Conservation (phyloP, 2,888 invertebrate genomes). For the Gymnocheta viridis region DNA sequence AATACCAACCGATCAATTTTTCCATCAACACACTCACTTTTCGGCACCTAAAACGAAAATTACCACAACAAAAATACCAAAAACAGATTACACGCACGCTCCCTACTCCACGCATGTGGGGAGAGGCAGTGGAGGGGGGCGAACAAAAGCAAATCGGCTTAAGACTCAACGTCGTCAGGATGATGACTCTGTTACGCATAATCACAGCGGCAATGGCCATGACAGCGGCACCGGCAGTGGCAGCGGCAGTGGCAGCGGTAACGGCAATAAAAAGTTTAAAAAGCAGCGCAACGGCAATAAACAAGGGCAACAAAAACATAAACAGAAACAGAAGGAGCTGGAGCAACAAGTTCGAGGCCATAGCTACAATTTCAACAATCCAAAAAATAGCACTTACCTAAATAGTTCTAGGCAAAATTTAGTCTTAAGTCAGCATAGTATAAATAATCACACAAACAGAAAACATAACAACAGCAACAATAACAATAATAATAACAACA, state of each 20-base stretch:
- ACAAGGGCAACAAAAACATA: conserved; percentile 70
- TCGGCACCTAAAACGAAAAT: conserved; percentile 57
- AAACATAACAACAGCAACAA: conserved; percentile 65
- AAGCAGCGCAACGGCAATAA: conserved; percentile 69
- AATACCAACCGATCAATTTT: conserved; percentile 80
- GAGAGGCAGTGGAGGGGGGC: conserved; percentile 61
- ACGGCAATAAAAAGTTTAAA: conserved; percentile 71
- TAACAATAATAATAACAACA: conserved; percentile 71
- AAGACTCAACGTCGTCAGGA: conserved; percentile 35
- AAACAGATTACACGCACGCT: conserved; percentile 44
- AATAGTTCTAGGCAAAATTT: conserved; percentile 69
- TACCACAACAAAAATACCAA: conserved; percentile 64
- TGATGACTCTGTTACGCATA: conserved; percentile 8
- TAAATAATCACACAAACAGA: conserved; percentile 72
- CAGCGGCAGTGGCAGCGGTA: conserved; percentile 63
- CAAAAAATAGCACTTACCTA: conserved; percentile 69
- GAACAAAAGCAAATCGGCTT: conserved; percentile 50
- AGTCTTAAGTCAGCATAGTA: conserved; percentile 68
- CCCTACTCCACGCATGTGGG: conserved; percentile 28
- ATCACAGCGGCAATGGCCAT: conserved; percentile 44
- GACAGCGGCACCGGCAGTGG: conserved; percentile 30
- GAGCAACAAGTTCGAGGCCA: conserved; percentile 72
- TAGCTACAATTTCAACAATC: conserved; percentile 74
- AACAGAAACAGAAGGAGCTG: conserved; percentile 68
- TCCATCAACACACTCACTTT: conserved; percentile 76